Base-by-base conservation (phyloP, 2,797 vertebrate genomes). In the Enoplosus armatus region DNA sequence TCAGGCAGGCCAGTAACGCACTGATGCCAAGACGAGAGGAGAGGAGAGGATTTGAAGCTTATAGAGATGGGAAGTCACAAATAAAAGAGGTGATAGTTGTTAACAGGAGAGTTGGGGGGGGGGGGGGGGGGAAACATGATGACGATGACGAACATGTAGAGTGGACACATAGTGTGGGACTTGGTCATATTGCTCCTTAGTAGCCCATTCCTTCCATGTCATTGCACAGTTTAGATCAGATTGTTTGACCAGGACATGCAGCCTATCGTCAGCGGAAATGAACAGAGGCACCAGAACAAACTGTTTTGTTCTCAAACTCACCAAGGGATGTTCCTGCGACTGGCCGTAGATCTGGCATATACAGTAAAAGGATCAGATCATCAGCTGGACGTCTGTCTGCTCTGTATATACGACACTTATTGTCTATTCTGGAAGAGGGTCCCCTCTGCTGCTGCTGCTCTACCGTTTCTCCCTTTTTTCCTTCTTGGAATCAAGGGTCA, bases 1-100 rank as follows among this genome's bases (percentile, higher is more conserved):
- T 86, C 80, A 76, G 71, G 74, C 82, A 26, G 67, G 69, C 81
- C 75, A 80, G 72, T 10, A 58, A 75, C 10, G 15, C 67, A 67
- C 62, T 45, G 73, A 70, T 74, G 73, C 79, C 68, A 76, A 67
- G 41, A 71, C 22, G 72, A 75, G 65, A 83, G 75, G 50, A 70
- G 66, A 75, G 41, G 58, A 59, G 54, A 61, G 37, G 8, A 35
- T 65, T 33, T 60, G 37, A 69, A 27, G 35, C 43, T 61, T 10
- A 58, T 10, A 59, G 66, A 54, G 50, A 63, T 3, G 45, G 27
- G 24, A 75, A 10, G 54, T 55, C 50, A 72, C 31, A 26, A 37
- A 59, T 18, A 66, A 54, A 33, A 72, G 33, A 45, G 16, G 39
- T 9, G 66, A 68, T 70, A 6, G n/a, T 45, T 66, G 22, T 56